These are phyloP conservation scores for Drosophila atripex DNA, from an alignment of 2,888 invertebrate genomes.

Conservation along the genomic window DNA sequence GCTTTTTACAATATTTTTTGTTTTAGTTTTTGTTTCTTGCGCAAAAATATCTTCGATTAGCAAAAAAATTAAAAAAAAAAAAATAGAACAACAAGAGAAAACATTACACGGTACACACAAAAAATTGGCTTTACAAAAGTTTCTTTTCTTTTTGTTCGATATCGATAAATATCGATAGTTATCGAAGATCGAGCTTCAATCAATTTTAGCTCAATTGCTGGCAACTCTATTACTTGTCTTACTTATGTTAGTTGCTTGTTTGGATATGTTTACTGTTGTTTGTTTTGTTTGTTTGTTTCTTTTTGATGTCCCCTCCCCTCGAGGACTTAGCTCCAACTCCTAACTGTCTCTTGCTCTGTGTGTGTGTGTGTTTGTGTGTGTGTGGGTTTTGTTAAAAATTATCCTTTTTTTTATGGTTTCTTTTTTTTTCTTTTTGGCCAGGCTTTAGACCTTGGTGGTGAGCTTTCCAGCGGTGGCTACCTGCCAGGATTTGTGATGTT, in stretches of 20 bases:
- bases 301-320: constrained; percentile 28
- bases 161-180: neutral
- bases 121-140: constrained; percentile 55
- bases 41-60: constrained; percentile 9
- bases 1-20: constrained; percentile 50
- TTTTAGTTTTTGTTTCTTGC: constrained; percentile 3
- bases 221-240: constrained; percentile 48
- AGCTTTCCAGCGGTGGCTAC: constrained; percentile 39
- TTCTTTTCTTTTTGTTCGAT: constrained; percentile 9
- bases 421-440: constrained; percentile 26
- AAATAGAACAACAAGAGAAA: neutral
- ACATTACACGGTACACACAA: constrained; percentile 27
- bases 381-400: constrained; percentile 1
- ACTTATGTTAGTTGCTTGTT: constrained; percentile 20
- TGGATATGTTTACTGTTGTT: constrained; percentile 25
- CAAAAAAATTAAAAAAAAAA: constrained; percentile 36
- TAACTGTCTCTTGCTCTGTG: constrained; percentile 3
- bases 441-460: constrained; percentile 63
- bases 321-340: constrained; percentile 16
- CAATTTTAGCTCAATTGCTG: constrained; percentile 63
- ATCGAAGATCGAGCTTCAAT: constrained; percentile 12
- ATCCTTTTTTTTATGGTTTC: constrained; percentile 10
- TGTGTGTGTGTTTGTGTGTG: constrained; percentile 13
- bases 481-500: constrained; percentile 69
- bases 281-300: constrained; percentile 12